Evolutionary conservation across 2,888 invertebrate species (phyloP), one percentile per base, ranked within the genome.

Genomic region (Barypeithes pellucidus): DNA sequence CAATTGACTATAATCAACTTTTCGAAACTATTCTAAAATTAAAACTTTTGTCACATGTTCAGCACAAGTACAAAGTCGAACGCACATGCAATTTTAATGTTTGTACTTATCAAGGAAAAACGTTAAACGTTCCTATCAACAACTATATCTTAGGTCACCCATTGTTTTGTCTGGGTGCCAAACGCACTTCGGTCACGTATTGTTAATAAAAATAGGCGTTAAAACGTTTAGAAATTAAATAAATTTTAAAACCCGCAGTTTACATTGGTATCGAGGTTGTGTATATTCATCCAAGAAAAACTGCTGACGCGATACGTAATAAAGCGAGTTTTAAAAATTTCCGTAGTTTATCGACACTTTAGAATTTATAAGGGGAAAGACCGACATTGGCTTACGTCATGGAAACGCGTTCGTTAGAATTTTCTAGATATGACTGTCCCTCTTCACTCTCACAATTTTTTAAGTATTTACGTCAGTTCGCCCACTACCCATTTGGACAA

Each of bases 141-240:
- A 33, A 16, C n/a, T n/a, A 43, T 41, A 8, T 60, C 14, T 41
- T 60, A 60, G 60, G 60, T 60, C 60, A 60, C 41, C 41, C 41
- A 60, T 60, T 60, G 60, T 60, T 60, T 60, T 43, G 60, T 60
- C 60, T 60, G 60, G n/a, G 8, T 43, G n/a, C 22, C 12, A 60
- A 60, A 60, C 14, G 41, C 20, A 41, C 39, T 39, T 60, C 5
- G 5, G 60, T 60, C 60, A 60, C 60, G 60, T 60, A 41, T 16
- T 39, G 14, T 60, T 39, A 39, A 43, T 60, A 24, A 60, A 36
- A n/a, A 43, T 54, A n/a, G 14, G 9, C 33, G 9, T 54, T 29
- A 33, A 33, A 54, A 54, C 14, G 33, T 54, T 29, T 29, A 14
- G 16, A 54, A 29, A 12, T n/a, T 24, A 12, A 50, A 50, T 24